These are phyloP conservation scores for Arothron firmamentum DNA, from an alignment of 2,113 vertebrate genomes.

Conservation along the genomic window DNA sequence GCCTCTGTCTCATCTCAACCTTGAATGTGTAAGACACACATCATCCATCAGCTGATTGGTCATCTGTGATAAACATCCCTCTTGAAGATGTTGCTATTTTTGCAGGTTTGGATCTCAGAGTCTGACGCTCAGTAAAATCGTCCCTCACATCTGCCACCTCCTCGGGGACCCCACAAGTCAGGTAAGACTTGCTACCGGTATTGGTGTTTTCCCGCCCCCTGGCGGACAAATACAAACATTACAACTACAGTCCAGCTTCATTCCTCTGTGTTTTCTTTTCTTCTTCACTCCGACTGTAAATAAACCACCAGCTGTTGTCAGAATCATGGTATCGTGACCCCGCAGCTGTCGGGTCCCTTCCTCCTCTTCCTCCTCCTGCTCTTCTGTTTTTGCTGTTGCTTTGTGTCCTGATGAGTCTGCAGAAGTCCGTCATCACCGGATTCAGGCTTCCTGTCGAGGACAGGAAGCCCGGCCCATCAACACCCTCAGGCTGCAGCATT, in stretches of 20 bases:
- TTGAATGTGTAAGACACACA: constrained; percentile 80
- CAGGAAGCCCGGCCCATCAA: constrained; percentile 47
- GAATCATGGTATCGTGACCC: background rate
- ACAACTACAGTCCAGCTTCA: constrained; percentile 1
- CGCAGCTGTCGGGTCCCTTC: background rate
- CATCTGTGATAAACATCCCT: background rate
- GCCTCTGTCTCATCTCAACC: constrained; percentile 92
- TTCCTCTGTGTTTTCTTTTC: too few relatives aligned
- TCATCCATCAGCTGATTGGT: background rate
- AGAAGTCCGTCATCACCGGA: constrained; percentile 27
- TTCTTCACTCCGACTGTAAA: background rate
- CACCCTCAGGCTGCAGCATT: background rate
- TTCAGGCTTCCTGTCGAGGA: constrained; percentile 24
- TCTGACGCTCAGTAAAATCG: constrained; percentile 96
- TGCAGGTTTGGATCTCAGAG: constrained; percentile 93
- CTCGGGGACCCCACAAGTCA: constrained; percentile 95
- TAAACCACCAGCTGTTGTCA: background rate
- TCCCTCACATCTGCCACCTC: constrained; percentile 97
- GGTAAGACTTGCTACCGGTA: constrained; percentile 64
- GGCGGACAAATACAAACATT: constrained; percentile 5
- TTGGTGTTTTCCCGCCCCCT: constrained; percentile 12
- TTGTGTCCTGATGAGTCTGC: background rate
- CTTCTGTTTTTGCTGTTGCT: background rate
- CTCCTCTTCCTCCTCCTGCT: background rate
- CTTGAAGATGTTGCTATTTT: background rate